Evolutionary conservation across 2,888 invertebrate genomes (phyloP), one percentile per base, ranked within the genome.

Genomic region (Cylindroiulus punctatus): DNA sequence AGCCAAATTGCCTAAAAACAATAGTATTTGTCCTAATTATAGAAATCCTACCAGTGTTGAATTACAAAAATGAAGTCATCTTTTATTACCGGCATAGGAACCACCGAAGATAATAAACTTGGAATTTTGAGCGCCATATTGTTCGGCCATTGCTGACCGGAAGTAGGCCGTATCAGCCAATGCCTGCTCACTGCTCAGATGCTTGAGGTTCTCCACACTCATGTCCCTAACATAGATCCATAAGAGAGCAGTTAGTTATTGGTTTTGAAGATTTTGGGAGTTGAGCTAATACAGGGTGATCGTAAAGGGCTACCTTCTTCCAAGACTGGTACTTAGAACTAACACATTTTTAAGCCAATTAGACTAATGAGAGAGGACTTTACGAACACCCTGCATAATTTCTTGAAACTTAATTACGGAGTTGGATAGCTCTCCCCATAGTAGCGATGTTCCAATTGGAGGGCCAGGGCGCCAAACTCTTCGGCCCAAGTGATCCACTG

Each of bases 61-160:
- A 36, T 36, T 36, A 36, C 36, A 36, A 2, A n/a, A 36, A 81
- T 81, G 17, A 81, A 10, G 5, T 81, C 5, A 81, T 30, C 12
- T 12, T 7, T 83, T 81, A 84, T 76, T 86, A 91, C 91, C 98
- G 0, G 98, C 95, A 91, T 98, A 98, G 0, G 97, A 98, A 2
- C 98, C 98, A 19, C 98, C 98, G 90, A 98, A 98, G 0, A 94
- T 95, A 88, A 98, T 94, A 97, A 97, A 98, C 91, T 95, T 96
- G 30, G 92, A 92, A 19, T 92, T 91, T 0, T 91, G 90, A 32
- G 96, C 91, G 65, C 93, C 92, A 89, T 93, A 93, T 88, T 93
- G 90, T 0, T 91, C 89, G 88, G 94, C 95, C 93, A 96, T 96
- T 40, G 92, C 92, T 85, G 91, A 90, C 36, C 97, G 95, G 89